Conservation (phyloP, 2,113 vertebrate genomes). For the Centropristis striata region DNA sequence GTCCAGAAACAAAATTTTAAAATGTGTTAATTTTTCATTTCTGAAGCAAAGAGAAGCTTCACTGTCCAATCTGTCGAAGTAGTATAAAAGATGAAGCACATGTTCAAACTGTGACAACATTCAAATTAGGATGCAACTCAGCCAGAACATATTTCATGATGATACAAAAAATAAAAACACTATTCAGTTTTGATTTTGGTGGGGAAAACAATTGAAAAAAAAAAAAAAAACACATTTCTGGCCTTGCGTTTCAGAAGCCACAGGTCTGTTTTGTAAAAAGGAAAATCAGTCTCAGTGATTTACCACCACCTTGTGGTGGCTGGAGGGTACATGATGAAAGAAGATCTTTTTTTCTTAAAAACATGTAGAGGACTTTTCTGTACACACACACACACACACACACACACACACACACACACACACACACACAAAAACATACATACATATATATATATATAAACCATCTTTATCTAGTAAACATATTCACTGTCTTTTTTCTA, state of each 20-base stretch:
- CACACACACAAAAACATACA: too few species aligned
- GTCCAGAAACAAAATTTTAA: neutral
- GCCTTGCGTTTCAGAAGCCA: neutral
- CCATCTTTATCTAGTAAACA: neutral
- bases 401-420: too few species aligned
- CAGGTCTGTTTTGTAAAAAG: neutral
- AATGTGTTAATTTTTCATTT: neutral
- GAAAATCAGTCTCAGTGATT: constrained; percentile 23
- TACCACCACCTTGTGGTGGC: constrained; percentile 77
- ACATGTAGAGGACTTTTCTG: neutral
- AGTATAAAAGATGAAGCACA: neutral
- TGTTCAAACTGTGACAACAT: neutral
- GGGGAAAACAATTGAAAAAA: too few species aligned
- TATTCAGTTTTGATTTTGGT: neutral
- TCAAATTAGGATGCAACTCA: neutral
- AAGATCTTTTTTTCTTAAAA: too few species aligned
- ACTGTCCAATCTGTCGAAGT: neutral
- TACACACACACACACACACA: too few species aligned
- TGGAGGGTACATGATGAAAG: neutral
- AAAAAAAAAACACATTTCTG: neutral
- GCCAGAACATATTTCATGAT: neutral
- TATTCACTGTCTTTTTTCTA: neutral
- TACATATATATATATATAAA: neutral
- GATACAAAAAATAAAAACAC: neutral
- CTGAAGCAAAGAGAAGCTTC: neutral